These are phyloP conservation scores for Drosophila nasuta DNA, from an alignment of 1,140 invertebrate genomes.

Conservation along the genomic window DNA sequence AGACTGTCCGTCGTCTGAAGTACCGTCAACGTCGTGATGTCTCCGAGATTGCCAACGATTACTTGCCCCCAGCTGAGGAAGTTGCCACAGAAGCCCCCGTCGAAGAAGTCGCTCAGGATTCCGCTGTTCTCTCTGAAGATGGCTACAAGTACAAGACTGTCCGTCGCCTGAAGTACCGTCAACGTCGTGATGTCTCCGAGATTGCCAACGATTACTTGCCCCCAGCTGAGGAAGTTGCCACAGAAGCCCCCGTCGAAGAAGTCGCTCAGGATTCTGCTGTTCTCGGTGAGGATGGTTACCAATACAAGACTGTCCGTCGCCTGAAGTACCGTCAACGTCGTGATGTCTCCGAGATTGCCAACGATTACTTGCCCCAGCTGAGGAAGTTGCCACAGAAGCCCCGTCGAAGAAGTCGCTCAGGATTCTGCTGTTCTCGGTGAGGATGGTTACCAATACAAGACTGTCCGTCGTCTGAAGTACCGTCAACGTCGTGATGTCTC, in stretches of 20 bases:
- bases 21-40: constrained; percentile 69
- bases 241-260: constrained; percentile 47
- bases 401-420: too few relatives aligned
- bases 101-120: constrained; percentile 51
- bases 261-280: constrained; percentile 51
- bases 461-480: constrained; percentile 60
- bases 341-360: constrained; percentile 66
- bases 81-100: constrained; percentile 32
- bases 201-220: constrained; percentile 67
- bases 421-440: too few relatives aligned
- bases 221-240: constrained; percentile 46
- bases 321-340: constrained; percentile 66
- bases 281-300: constrained; percentile 60
- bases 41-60: constrained; percentile 63
- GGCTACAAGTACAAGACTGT: constrained; percentile 69
- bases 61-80: constrained; percentile 60
- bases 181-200: constrained; percentile 60
- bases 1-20: constrained; percentile 61
- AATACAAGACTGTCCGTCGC: constrained; percentile 68
- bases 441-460: too few relatives aligned
- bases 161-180: constrained; percentile 61
- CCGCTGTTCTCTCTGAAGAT: constrained; percentile 57
- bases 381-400: too few relatives aligned
- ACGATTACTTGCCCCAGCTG: too few relatives aligned
- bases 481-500: constrained; percentile 68